A percentile compares a stretch with the other conserved stretches of the same genome.
Conservation (phyloP, 2,888 invertebrate species). For the Drosophila macrospina region DNA sequence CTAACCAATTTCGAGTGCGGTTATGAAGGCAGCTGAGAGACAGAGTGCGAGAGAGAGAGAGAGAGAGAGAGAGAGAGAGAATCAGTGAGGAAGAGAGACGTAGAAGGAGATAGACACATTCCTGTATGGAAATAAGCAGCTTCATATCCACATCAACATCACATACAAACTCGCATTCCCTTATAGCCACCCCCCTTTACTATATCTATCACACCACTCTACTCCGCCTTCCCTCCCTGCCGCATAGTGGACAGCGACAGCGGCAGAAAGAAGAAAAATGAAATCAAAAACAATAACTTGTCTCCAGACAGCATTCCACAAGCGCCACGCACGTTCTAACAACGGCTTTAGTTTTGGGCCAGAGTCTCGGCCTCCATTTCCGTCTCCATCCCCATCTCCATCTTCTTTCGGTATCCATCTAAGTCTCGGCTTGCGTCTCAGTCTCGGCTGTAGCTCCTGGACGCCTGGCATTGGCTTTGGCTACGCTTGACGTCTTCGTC, state of each 20-base stretch:
- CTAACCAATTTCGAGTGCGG: slow-evolving; percentile 68
- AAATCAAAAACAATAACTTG: slow-evolving; percentile 82
- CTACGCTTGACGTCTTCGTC: slow-evolving; percentile 58
- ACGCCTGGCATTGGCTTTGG: slow-evolving; percentile 32
- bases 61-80: neutral
- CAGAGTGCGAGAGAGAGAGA: too few relatives aligned
- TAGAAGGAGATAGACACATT: slow-evolving; percentile 20
- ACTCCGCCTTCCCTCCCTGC: slow-evolving; percentile 12
- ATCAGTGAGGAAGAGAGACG: too few relatives aligned
- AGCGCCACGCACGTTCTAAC: slow-evolving; percentile 70
- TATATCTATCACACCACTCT: too few relatives aligned
- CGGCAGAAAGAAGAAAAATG: slow-evolving; percentile 72
- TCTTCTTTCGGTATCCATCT: slow-evolving; percentile 37
- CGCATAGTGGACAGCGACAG: slow-evolving; percentile 47
- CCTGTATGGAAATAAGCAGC: slow-evolving; percentile 74
- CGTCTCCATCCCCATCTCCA: neutral
- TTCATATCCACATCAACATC: slow-evolving; percentile 35
- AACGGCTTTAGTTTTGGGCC: slow-evolving; percentile 36
- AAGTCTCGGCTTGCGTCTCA: slow-evolving; percentile 44
- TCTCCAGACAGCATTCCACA: slow-evolving; percentile 78
- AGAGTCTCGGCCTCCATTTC: slow-evolving; percentile 31
- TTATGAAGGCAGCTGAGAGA: neutral
- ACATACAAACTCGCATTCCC: slow-evolving; percentile 8
- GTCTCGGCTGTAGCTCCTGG: neutral
- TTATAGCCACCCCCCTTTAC: too few relatives aligned